Percentiles rank a stretch among this genome's conserved stretches.
phyloP scores from a whole-genome alignment of 37 sponge, comb jelly and placozoan genomes.

The Axinella damicornis region DNA sequence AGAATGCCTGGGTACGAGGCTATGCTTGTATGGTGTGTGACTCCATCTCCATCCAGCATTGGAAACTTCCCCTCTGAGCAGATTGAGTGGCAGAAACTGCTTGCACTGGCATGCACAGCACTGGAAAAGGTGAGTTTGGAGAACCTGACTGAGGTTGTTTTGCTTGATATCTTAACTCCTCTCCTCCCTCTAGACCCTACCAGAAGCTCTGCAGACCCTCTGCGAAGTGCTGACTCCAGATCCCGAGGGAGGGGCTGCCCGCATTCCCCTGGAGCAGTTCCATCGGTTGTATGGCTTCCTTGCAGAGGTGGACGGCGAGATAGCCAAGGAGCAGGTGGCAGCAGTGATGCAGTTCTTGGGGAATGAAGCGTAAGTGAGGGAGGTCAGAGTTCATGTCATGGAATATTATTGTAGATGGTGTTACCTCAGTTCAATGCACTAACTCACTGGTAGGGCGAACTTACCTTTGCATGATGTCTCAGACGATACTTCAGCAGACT shows the following conservation, averaged over 20 bases:
- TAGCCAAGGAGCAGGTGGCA: conserved; percentile 68
- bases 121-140: conserved; percentile 63
- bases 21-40: not conserved
- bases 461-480: too few relatives aligned
- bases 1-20: too few relatives aligned
- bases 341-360: conserved; percentile 75
- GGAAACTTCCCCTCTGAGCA: conserved; percentile 77
- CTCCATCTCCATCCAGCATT: conserved; percentile 39
- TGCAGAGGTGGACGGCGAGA: conserved; percentile 80
- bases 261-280: conserved; percentile 83
- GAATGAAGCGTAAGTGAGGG: conserved; percentile 73
- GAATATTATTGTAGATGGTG: too few relatives aligned
- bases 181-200: conserved; percentile 52
- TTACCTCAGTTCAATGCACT: too few relatives aligned
- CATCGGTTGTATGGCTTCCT: conserved; percentile 81
- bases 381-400: too few relatives aligned
- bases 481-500: too few relatives aligned
- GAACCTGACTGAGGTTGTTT: too few relatives aligned
- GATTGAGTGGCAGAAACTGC: conserved; percentile 86
- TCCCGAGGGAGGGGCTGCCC: conserved; percentile 83
- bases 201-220: conserved; percentile 79
- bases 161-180: not conserved
- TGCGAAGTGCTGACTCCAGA: conserved; percentile 91
- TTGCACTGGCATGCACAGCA: conserved; percentile 87
- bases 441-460: too few relatives aligned